Conservation (phyloP, 2,797 vertebrate species). For the Petrocephalus schoutedeni region DNA sequence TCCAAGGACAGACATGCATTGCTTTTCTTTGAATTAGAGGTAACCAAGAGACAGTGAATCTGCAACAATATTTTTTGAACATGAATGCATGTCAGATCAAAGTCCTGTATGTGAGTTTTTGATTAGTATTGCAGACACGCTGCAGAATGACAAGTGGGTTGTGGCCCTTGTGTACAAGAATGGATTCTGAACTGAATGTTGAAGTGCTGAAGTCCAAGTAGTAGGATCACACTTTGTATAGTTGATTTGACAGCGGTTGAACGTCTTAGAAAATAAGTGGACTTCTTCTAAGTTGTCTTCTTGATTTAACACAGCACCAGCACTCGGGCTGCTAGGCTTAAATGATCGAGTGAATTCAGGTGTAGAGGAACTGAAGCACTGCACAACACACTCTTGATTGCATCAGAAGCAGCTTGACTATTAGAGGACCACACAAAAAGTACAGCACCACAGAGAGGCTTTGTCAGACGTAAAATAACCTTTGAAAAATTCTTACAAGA, state of each 20-base stretch:
- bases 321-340: not conserved
- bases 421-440: not conserved
- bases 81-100: not conserved
- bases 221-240: not conserved
- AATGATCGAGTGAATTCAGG: not conserved
- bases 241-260: not conserved
- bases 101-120: not conserved
- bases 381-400: not conserved
- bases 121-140: not conserved
- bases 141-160: not conserved
- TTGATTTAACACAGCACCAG: not conserved
- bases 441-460: not conserved
- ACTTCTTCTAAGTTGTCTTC: not conserved
- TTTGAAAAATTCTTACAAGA: not conserved
- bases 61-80: not conserved
- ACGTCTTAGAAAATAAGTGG: not conserved
- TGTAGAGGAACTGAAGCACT: not conserved
- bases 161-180: not conserved
- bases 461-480: not conserved
- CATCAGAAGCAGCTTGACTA: not conserved
- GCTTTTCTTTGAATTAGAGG: not conserved
- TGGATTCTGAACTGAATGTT: not conserved
- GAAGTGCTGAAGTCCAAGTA: not conserved
- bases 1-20: not conserved
- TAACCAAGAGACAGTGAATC: not conserved